Evolutionary conservation across 1,140 invertebrate species (phyloP).

Genomic region (Eriosoma lanigerum): DNA sequence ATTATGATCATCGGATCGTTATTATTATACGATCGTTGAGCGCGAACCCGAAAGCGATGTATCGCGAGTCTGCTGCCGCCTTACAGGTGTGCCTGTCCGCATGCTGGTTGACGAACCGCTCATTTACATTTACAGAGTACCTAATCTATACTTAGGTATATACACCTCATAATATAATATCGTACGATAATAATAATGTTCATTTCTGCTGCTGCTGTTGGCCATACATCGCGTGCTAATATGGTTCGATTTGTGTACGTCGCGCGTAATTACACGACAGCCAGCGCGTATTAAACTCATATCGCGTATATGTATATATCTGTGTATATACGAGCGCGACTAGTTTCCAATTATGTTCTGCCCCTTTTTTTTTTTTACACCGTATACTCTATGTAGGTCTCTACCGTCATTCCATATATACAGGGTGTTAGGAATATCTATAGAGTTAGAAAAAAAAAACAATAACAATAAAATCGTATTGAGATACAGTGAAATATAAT

Average conservation of each 20-base stretch:
- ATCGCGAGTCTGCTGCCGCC: neutral
- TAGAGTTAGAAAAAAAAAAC: no score
- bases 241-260: constrained; percentile 36
- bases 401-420: no score
- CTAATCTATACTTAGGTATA: neutral
- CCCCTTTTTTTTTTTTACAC: neutral
- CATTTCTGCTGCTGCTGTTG: neutral
- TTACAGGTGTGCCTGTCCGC: constrained; percentile 5
- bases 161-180: neutral
- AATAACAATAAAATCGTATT: no score
- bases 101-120: neutral
- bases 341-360: constrained; percentile 37
- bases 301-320: constrained; percentile 19
- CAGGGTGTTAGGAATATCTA: no score
- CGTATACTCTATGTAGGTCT: neutral
- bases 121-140: constrained; percentile 2
- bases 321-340: neutral
- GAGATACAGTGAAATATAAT: no score
- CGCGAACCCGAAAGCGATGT: neutral
- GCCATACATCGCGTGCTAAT: constrained; percentile 36
- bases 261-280: constrained; percentile 37
- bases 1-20: no score
- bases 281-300: neutral
- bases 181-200: neutral
- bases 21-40: constrained; percentile 7